Evolutionary conservation across 2,888 invertebrate genomes (phyloP), one percentile per base, ranked within the genome.

Genomic region (Trichogramma dendrolimi): DNA sequence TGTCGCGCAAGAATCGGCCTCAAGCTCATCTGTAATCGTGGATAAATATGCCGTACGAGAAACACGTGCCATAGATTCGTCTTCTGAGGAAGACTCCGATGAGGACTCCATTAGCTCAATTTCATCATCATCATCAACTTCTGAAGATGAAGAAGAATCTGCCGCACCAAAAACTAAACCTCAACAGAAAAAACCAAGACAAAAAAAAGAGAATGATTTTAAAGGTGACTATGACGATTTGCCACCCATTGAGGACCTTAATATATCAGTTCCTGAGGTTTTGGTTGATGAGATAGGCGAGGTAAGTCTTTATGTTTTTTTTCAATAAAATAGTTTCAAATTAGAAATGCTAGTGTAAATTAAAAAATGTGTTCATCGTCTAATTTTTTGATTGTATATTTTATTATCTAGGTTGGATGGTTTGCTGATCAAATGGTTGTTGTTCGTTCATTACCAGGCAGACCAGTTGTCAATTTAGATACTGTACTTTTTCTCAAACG

Each of bases 401-500:
- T 66, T n/a, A n/a, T 69, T 66, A 82, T 83, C 11, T 79, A 90
- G 79, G 71, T 79, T 38, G 73, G 75, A 39, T 77, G 78, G 73
- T 72, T 72, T 61, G 79, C 75, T n/a, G 76, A 78, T 51, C 73
- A 75, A 68, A 69, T 78, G 67, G 92, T 94, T 48, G 85, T 93
- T 71, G 87, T 95, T 39, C 84, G 87, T 68, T 86, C 90, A 7
- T 80, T 86, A 56, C 86, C 88, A 8, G 86, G 86, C 61, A 86
- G 87, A 14, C 89, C 92, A 53, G 87, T 93, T 0, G 84, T 96
- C 59, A 89, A 96, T 81, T 80, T 94, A 68, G 96, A 95, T 66
- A 91, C 92, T 1, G 85, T 96, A 10, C 80, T 97, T 58, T 97
- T 97, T 77, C 75, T 93, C 63, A 89, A 94, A 10, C 86, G 87